Evolutionary conservation across 2,888 invertebrate species (phyloP), one percentile per base, ranked within the genome.

Genomic region (Noctuana brunneofusca): DNA sequence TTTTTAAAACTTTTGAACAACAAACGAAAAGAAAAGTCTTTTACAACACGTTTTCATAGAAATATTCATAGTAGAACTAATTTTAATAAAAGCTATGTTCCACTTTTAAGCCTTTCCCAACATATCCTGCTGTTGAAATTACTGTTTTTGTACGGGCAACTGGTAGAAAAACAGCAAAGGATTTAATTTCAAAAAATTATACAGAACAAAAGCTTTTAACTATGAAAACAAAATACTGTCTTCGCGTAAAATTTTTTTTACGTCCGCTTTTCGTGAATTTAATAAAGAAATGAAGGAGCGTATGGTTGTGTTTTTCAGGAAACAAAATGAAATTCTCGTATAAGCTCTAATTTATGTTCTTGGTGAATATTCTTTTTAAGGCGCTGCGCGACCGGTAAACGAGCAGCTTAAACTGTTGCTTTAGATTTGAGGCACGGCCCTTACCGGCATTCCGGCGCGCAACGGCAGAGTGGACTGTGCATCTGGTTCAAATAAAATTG

Each of bases 311-410:
- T 63, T 63, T 63, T 56, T 55, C 56, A 50, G 55, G 50, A 56
- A 35, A 56, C 63, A 63, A 63, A 54, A 62, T 62, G 62, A 55
- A 63, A 56, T 63, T 63, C 62, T 49, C 49, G 43, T 56, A 50
- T 52, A 63, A 63, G 63, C 56, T 56, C 50, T 56, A 63, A 63
- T 56, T 63, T 56, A 63, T 63, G 62, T 49, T 50, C 30, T 24
- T 20, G 30, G 56, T 60, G 50, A 56, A 56, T 55, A 62, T 62
- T 55, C 54, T 49, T 20, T 49, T 48, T 55, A 49, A 41, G 62
- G 27, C 35, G 35, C 35, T 14, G 60, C 35, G 20, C 58, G 58
- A 30, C 53, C 54, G 38, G 60, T 55, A 18, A 62, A 48, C 35
- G 46, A 12, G 22, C 24, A 54, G 54, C 53, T 59, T 59, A 53